Percentiles rank a stretch among this genome's conserved stretches.
phyloP scores from a whole-genome alignment of 2,113 vertebrate genomes.

The Albula goreensis region DNA sequence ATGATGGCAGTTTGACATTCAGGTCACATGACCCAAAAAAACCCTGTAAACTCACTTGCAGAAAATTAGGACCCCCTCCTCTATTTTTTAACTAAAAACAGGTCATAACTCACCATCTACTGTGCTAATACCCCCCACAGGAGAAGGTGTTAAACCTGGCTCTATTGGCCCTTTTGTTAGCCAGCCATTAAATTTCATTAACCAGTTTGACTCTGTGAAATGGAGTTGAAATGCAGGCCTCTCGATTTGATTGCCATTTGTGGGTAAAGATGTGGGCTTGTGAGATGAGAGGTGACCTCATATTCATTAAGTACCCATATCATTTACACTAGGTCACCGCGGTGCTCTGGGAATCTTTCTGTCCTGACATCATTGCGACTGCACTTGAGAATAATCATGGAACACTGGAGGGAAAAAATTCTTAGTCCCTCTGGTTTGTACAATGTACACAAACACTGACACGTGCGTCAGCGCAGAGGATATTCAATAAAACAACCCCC shows the following conservation, averaged over 20 bases:
- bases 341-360: constrained; percentile 13
- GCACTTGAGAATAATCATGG: neutral
- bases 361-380: constrained; percentile 18
- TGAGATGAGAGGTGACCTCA: constrained; percentile 24
- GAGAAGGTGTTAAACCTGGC: neutral
- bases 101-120: neutral
- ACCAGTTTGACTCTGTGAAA: constrained; percentile 20
- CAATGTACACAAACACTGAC: neutral
- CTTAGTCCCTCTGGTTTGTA: neutral
- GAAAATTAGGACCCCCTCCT: neutral
- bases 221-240: constrained; percentile 5
- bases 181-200: constrained; percentile 28
- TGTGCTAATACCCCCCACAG: neutral
- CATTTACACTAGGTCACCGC: constrained; percentile 25
- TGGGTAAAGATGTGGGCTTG: neutral
- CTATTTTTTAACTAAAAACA: neutral
- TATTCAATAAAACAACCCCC: neutral
- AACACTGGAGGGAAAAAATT: neutral
- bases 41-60: neutral
- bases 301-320: constrained; percentile 21
- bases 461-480: too few relatives aligned
- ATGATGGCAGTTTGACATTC: neutral
- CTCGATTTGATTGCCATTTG: constrained; percentile 14
- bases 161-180: neutral
- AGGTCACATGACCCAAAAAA: neutral